A percentile compares a stretch with the other conserved stretches of the same genome.
Conservation (phyloP, 2,888 invertebrate species). For the Drosophila neotestacea region DNA sequence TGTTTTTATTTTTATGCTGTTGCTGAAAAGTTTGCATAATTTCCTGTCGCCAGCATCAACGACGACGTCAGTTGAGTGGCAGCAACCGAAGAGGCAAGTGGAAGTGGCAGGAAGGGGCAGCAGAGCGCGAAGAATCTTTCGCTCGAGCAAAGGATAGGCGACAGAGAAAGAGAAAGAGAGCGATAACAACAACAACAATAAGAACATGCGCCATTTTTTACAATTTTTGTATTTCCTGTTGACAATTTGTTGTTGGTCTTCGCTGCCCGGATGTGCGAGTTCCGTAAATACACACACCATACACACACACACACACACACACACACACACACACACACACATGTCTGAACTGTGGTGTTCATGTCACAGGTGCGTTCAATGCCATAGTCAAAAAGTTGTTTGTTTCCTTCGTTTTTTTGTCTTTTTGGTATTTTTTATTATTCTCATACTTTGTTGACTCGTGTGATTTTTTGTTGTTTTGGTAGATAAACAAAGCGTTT, state of each 20-base stretch:
- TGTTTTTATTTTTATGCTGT: slow-evolving; percentile 49
- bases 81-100: slow-evolving; percentile 5
- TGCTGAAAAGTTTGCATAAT: slow-evolving; percentile 84
- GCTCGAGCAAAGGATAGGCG: slow-evolving; percentile 4
- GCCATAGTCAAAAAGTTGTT: slow-evolving; percentile 44
- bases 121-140: slow-evolving; percentile 46
- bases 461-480: slow-evolving; percentile 56
- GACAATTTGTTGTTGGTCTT: slow-evolving; percentile 66
- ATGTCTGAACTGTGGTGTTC: slow-evolving; percentile 47
- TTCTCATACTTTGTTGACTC: slow-evolving; percentile 61
- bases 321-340: slow-evolving; percentile 38
- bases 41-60: slow-evolving; percentile 83
- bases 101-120: slow-evolving; percentile 1
- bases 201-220: slow-evolving; percentile 50
- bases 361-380: slow-evolving; percentile 75
- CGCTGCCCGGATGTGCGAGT: slow-evolving; percentile 71
- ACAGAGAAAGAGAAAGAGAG: background rate
- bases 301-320: slow-evolving; percentile 15
- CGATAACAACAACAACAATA: background rate
- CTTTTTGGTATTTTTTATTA: slow-evolving; percentile 30
- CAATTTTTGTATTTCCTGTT: slow-evolving; percentile 72
- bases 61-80: slow-evolving; percentile 52
- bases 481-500: slow-evolving; percentile 78
- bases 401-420: slow-evolving; percentile 15
- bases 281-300: slow-evolving; percentile 21